Evolutionary conservation across 2,797 vertebrate species (phyloP).

Genomic region (Rhabdophis nuchalis): DNA sequence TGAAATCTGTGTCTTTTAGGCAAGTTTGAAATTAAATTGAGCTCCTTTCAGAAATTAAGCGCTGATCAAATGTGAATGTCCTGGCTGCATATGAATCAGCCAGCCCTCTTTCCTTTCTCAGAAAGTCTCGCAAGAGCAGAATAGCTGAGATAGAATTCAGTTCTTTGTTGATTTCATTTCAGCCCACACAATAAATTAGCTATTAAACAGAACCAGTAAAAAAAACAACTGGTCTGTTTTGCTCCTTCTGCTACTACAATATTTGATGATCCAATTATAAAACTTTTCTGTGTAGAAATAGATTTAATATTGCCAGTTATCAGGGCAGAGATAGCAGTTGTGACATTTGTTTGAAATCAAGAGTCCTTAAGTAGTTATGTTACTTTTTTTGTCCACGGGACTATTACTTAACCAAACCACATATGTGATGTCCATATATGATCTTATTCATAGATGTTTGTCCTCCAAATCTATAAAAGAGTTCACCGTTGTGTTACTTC

Average conservation of each 20-base stretch:
- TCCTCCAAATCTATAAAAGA: neutral
- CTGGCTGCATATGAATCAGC: neutral
- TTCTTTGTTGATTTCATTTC: conserved; percentile 17
- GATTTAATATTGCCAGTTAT: neutral
- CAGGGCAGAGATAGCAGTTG: neutral
- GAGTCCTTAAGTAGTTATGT: neutral
- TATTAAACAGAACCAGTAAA: conserved; percentile 17
- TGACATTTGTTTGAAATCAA: neutral
- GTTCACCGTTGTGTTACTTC: neutral
- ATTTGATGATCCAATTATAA: neutral
- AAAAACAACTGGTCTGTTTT: neutral
- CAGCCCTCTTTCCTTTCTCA: neutral
- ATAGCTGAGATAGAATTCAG: conserved; percentile 8
- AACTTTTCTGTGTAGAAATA: neutral
- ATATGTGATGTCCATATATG: neutral
- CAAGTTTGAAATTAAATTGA: neutral
- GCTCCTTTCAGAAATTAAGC: neutral
- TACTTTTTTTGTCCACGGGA: neutral
- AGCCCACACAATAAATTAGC: neutral
- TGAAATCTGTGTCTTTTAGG: neutral
- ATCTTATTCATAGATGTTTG: neutral
- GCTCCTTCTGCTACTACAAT: conserved; percentile 9
- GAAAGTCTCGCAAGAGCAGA: neutral
- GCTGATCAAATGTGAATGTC: neutral
- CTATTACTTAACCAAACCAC: neutral